Percentiles rank a stretch among this genome's conserved stretches.
Evolutionary conservation across 2,797 vertebrate species (phyloP).

Genomic region (Amblyraja radiata): DNA sequence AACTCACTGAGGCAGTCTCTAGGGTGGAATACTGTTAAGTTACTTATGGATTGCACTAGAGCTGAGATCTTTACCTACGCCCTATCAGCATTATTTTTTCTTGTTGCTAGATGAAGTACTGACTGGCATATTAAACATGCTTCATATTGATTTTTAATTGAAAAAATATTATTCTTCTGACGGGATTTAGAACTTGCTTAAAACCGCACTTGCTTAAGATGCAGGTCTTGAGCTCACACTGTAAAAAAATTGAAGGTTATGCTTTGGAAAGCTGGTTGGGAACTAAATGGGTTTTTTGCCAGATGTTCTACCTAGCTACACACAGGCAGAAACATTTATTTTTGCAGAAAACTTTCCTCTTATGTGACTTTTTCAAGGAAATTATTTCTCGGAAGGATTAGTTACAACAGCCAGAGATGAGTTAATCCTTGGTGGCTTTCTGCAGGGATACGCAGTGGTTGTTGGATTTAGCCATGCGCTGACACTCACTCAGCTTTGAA

Average conservation of each 20-base stretch:
- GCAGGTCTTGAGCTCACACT: not conserved
- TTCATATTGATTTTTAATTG: conserved; percentile 22
- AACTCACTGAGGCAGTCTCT: not conserved
- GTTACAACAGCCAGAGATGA: not conserved
- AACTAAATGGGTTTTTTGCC: not conserved
- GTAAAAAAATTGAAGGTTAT: not conserved
- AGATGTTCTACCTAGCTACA: not conserved
- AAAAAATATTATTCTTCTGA: not conserved
- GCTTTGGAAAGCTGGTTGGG: not conserved
- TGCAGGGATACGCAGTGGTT: not conserved
- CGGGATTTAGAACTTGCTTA: not conserved
- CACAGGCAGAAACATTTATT: not conserved
- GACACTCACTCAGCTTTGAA: not conserved
- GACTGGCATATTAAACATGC: conserved; percentile 16
- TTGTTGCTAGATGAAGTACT: not conserved
- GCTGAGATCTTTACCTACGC: too few species aligned
- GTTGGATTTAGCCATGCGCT: not conserved
- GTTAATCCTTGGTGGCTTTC: not conserved
- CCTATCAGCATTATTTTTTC: too few species aligned
- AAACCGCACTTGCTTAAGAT: not conserved
- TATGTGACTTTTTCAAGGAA: not conserved
- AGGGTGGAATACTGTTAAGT: not conserved
- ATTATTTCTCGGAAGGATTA: not conserved
- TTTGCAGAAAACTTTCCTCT: not conserved
- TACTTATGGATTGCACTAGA: not conserved